Conservation (phyloP, 2,888 invertebrate species). For the Quadriops clusia region DNA sequence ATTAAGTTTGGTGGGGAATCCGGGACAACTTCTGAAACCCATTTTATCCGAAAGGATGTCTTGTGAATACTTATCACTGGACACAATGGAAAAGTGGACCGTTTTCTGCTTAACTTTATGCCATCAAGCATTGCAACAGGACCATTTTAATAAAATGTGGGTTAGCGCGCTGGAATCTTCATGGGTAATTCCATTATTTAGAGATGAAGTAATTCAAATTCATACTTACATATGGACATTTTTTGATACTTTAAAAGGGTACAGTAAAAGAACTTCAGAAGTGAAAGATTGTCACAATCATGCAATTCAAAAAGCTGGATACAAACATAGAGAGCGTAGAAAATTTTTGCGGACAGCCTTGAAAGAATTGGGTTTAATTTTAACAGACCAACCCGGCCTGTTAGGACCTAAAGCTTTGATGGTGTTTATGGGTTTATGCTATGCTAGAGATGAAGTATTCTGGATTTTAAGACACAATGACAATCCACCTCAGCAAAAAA, state of each 20-base stretch:
- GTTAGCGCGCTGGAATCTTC: constrained; percentile 82
- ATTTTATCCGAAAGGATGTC: constrained; percentile 93
- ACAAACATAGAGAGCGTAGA: constrained; percentile 86
- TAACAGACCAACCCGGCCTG: constrained; percentile 96
- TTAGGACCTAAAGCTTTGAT: constrained; percentile 94
- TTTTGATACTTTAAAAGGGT: constrained; percentile 92
- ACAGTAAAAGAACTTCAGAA: constrained; percentile 83
- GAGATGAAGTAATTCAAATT: constrained; percentile 94
- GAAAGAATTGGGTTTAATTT: constrained; percentile 86
- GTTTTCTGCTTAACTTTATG: constrained; percentile 89
- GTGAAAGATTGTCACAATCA: constrained; percentile 90
- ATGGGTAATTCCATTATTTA: constrained; percentile 87
- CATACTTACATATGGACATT: constrained; percentile 87
- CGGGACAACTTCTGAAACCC: constrained; percentile 87
- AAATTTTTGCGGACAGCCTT: constrained; percentile 92
- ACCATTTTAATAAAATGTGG: constrained; percentile 81
- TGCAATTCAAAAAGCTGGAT: constrained; percentile 82
- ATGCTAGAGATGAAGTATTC: constrained; percentile 91
- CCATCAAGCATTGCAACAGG: constrained; percentile 72
- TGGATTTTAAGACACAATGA: constrained; percentile 95
- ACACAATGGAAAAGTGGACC: constrained; percentile 94
- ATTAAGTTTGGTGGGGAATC: constrained; percentile 86
- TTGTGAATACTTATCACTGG: constrained; percentile 92
- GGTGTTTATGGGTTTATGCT: constrained; percentile 91
- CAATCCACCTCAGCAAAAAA: constrained; percentile 80